Conservation (phyloP, 2,113 vertebrate genomes). For the Rana temporaria region DNA sequence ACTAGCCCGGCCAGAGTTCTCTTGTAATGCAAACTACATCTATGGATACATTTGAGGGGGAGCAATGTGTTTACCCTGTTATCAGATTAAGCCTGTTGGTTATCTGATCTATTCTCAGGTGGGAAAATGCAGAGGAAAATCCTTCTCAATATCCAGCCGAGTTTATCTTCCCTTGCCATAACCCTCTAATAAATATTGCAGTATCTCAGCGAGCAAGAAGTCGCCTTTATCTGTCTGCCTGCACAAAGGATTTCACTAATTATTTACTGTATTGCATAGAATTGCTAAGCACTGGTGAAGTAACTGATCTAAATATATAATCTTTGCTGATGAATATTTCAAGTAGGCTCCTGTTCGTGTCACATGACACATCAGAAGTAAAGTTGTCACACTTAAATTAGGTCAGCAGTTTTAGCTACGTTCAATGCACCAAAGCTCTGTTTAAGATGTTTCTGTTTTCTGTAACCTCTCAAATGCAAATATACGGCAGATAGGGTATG, state of each 20-base stretch:
- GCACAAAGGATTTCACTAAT: slow-evolving; percentile 9
- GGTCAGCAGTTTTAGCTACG: slow-evolving; percentile 13
- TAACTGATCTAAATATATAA: slow-evolving; percentile 41
- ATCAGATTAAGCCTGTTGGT: no score
- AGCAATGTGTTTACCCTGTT: no score
- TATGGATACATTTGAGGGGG: no score
- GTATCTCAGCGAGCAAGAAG: background rate
- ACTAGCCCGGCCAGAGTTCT: no score
- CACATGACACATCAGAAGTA: slow-evolving; percentile 25
- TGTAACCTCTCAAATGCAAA: background rate
- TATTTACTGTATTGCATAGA: slow-evolving; percentile 13
- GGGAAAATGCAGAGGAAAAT: background rate
- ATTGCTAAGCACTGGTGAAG: slow-evolving; percentile 1
- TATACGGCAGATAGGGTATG: no score
- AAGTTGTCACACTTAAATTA: slow-evolving; percentile 32
- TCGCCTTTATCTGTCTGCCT: background rate
- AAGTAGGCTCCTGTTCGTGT: background rate
- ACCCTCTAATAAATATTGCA: no score
- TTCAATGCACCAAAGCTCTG: background rate
- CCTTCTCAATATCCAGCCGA: background rate
- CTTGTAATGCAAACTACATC: no score
- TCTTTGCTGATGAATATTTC: slow-evolving; percentile 30
- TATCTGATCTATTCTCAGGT: no score
- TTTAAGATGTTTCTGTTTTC: slow-evolving; percentile 9
- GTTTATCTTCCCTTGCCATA: background rate